Conservation (phyloP, 1,140 invertebrate species). For the Aphis gossypii region DNA sequence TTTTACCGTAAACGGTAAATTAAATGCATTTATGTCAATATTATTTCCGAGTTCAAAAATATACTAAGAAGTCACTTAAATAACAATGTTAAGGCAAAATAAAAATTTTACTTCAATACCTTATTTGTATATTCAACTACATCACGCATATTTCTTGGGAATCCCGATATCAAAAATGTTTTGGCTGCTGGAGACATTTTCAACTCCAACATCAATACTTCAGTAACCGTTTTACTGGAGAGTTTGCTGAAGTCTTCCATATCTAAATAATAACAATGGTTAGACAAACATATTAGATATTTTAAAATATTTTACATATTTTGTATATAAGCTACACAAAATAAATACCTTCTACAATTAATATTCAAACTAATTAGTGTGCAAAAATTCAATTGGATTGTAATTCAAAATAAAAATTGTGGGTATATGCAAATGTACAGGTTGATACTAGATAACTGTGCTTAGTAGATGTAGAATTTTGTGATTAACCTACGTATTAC, state of each 20-base stretch:
- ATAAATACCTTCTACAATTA: not conserved
- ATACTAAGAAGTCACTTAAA: not conserved
- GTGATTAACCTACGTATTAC: no score
- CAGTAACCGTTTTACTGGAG: conserved; percentile 84
- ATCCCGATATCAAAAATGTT: conserved; percentile 94
- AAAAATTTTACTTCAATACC: conserved; percentile 67
- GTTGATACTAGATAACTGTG: no score
- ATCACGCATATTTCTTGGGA: conserved; percentile 90
- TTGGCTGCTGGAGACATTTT: conserved; percentile 88
- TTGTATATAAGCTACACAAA: not conserved
- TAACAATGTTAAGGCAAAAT: not conserved
- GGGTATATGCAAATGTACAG: no score
- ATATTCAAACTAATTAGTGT: not conserved
- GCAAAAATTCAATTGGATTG: not conserved
- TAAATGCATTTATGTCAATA: not conserved
- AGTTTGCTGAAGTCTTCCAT: conserved; percentile 84
- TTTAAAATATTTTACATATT: no score
- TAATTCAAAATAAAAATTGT: no score
- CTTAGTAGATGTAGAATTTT: no score
- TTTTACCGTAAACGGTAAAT: no score
- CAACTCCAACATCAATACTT: conserved; percentile 91
- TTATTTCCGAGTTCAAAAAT: not conserved
- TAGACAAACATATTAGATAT: not conserved
- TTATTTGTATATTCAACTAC: conserved; percentile 90
- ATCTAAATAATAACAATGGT: conserved; percentile 66